These are phyloP conservation scores for Lysandra coridon DNA, from an alignment of 2,888 invertebrate species.

Conservation along the genomic window DNA sequence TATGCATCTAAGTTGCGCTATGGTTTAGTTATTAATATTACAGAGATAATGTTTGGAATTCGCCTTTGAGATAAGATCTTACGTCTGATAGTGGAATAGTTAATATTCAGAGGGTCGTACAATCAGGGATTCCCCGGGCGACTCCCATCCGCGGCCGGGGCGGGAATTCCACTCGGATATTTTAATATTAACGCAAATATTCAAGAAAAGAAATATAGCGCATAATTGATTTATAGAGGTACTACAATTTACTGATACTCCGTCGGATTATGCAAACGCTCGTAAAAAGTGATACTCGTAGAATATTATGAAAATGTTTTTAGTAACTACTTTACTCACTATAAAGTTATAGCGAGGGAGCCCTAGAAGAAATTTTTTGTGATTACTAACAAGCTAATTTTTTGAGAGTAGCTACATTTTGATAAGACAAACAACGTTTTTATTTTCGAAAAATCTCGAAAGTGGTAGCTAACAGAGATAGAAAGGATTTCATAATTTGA, in stretches of 20 bases:
- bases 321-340: too few species aligned
- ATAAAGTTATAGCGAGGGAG: too few species aligned
- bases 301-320: not conserved
- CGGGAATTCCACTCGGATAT: conserved; percentile 55
- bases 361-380: too few species aligned
- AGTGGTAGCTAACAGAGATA: too few species aligned
- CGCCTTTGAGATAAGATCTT: conserved; percentile 62
- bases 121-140: conserved; percentile 71
- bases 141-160: conserved; percentile 55
- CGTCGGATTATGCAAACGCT: not conserved
- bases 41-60: conserved; percentile 57
- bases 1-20: too few species aligned
- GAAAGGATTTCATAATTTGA: too few species aligned
- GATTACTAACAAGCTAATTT: too few species aligned
- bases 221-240: conserved; percentile 5
- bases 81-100: conserved; percentile 67
- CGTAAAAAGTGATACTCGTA: not conserved
- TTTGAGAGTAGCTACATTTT: too few species aligned
- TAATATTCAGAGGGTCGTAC: conserved; percentile 76
- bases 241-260: not conserved
- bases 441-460: too few species aligned
- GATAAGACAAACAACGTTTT: too few species aligned
- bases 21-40: not conserved
- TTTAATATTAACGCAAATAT: conserved; percentile 45
- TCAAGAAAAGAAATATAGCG: conserved; percentile 21